phyloP scores from a whole-genome alignment of 1,140 invertebrate species.

The Leptonema lineaticorne region DNA sequence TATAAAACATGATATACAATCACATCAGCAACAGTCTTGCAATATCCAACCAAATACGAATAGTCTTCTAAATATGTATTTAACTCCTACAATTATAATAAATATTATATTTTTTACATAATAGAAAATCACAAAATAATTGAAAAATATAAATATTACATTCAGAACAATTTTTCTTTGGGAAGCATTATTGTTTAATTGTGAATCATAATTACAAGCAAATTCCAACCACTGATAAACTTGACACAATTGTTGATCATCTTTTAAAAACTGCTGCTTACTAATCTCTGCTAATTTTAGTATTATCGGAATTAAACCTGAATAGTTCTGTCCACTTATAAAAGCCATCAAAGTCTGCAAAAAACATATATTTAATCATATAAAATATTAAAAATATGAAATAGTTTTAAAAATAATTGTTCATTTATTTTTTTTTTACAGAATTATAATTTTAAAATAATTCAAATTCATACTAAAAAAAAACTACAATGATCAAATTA shows the following conservation, averaged over 20 bases:
- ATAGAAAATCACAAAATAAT: neutral
- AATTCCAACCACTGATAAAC: conserved; percentile 40
- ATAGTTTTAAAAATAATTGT: neutral
- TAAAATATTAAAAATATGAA: neutral
- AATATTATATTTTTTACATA: neutral
- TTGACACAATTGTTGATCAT: conserved; percentile 8
- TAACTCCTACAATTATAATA: conserved; percentile 32
- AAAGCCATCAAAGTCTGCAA: neutral
- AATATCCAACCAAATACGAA: conserved; percentile 37
- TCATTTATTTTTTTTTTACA: neutral
- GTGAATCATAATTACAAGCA: conserved; percentile 20
- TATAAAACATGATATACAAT: conserved; percentile 35
- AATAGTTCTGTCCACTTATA: conserved; percentile 14
- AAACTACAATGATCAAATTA: too few species aligned
- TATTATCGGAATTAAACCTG: conserved; percentile 25
- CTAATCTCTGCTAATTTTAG: conserved; percentile 13
- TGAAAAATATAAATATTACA: conserved; percentile 37
- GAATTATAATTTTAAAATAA: neutral
- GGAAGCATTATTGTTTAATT: conserved; percentile 36
- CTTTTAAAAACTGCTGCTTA: neutral
- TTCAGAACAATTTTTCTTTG: conserved; percentile 48
- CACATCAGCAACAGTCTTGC: conserved; percentile 33
- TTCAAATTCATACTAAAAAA: neutral
- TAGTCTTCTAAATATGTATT: conserved; percentile 35
- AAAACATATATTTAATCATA: too few species aligned